Conservation (phyloP, 1,140 invertebrate genomes). For the Drosophila guanche region DNA sequence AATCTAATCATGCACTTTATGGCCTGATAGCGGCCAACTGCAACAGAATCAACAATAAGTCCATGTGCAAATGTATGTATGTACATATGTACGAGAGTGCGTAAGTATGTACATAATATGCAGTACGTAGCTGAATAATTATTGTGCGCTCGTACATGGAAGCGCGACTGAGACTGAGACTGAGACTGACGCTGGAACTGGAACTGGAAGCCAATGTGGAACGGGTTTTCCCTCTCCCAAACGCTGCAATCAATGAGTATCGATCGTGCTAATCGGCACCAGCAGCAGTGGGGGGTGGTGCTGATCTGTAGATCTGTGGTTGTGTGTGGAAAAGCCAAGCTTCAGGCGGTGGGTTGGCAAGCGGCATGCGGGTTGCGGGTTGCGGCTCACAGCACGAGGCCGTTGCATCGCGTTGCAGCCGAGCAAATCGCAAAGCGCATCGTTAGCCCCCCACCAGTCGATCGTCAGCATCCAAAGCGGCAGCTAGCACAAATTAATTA, state of each 20-base stretch:
- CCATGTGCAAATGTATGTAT: background rate
- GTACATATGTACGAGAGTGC: background rate
- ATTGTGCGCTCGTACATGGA: slow-evolving; percentile 4
- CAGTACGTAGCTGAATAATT: slow-evolving; percentile 19
- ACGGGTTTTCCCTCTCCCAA: slow-evolving; percentile 42
- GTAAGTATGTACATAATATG: background rate
- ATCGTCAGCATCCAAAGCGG: slow-evolving; percentile 46
- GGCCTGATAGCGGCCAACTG: slow-evolving; percentile 26
- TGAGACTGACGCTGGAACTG: background rate
- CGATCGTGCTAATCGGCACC: slow-evolving; percentile 4
- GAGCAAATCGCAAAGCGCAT: slow-evolving; percentile 15
- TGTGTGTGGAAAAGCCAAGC: slow-evolving; percentile 41
- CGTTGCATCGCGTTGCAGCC: background rate
- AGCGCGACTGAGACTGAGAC: background rate
- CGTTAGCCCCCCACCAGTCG: slow-evolving; percentile 51
- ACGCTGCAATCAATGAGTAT: slow-evolving; percentile 26
- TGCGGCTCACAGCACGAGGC: slow-evolving; percentile 40
- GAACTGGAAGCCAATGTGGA: slow-evolving; percentile 15
- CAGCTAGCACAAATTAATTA: slow-evolving; percentile 5
- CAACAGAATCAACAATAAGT: slow-evolving; percentile 6
- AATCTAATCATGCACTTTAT: slow-evolving; percentile 9
- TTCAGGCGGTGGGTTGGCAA: background rate
- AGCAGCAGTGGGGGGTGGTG: background rate
- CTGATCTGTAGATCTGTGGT: background rate
- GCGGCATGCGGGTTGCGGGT: background rate